These are phyloP conservation scores for Amphipoea oculea DNA, from an alignment of 2,888 invertebrate species.

Conservation along the genomic window DNA sequence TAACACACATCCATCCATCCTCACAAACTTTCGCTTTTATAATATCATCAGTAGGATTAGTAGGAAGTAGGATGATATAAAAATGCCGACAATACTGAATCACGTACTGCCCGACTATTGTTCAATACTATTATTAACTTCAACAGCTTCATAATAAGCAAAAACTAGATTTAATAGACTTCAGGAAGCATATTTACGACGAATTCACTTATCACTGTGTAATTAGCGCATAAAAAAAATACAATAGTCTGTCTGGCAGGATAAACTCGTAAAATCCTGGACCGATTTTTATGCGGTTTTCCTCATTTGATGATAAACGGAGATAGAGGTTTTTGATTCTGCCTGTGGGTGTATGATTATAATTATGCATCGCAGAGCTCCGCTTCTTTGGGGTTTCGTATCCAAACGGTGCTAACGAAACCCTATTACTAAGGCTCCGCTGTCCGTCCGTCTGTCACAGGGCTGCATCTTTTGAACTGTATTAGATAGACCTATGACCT, in stretches of 20 bases:
- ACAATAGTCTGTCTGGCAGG: constrained; percentile 37
- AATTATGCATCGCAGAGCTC: constrained; percentile 2
- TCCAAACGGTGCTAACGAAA: background rate
- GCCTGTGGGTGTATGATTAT: constrained; percentile 23
- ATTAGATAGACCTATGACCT: no score
- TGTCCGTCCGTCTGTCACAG: background rate
- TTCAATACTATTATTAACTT: constrained; percentile 28
- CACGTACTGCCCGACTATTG: constrained; percentile 29
- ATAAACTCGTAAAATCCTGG: constrained; percentile 47
- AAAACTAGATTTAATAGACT: constrained; percentile 28
- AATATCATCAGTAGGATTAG: no score
- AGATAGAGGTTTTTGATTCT: constrained; percentile 23
- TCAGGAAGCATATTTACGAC: constrained; percentile 44
- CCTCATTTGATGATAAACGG: constrained; percentile 21
- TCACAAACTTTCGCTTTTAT: no score
- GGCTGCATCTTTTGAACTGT: no score
- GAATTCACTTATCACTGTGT: constrained; percentile 29
- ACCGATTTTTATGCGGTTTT: constrained; percentile 46
- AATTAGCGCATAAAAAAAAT: constrained; percentile 24
- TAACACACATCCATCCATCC: no score
- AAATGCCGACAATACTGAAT: constrained; percentile 39
- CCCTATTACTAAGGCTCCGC: no score
- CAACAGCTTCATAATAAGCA: constrained; percentile 2
- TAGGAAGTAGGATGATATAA: constrained; percentile 23
- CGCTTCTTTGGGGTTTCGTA: background rate